Evolutionary conservation across 2,888 invertebrate genomes (phyloP).

Genomic region (Nephrocerus scutellatus): DNA sequence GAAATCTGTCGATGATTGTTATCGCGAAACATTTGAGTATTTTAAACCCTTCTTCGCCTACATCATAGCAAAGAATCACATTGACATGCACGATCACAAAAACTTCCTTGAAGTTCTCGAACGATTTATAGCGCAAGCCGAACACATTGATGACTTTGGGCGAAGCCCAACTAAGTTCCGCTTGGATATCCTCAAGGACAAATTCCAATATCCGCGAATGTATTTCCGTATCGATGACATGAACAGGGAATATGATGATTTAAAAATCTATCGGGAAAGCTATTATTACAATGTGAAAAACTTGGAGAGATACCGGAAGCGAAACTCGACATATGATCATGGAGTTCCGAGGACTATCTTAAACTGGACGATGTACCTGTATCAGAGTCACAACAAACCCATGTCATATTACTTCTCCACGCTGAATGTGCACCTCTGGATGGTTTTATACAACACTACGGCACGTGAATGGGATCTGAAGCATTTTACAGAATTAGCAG

Average conservation of each 20-base stretch:
- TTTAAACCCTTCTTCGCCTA: conserved; percentile 43
- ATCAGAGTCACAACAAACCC: conserved; percentile 40
- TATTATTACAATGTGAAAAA: conserved; percentile 40
- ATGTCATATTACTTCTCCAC: conserved; percentile 43
- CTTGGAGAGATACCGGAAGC: conserved; percentile 31
- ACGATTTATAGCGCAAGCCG: conserved; percentile 28
- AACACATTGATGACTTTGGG: conserved; percentile 23
- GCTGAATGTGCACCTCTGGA: conserved; percentile 40
- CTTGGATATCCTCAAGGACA: conserved; percentile 29
- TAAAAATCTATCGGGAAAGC: conserved; percentile 36
- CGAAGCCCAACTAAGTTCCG: conserved; percentile 28
- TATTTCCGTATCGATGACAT: conserved; percentile 34
- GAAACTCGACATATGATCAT: conserved; percentile 34
- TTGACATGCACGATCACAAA: conserved; percentile 29
- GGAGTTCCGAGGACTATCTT: conserved; percentile 37
- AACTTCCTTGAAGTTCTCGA: conserved; percentile 32
- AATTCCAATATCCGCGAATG: conserved; percentile 30
- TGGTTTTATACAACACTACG: conserved; percentile 39
- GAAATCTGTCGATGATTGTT: conserved; percentile 39
- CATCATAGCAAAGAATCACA: conserved; percentile 34
- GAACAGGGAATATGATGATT: conserved; percentile 31
- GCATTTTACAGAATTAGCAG: conserved; percentile 32
- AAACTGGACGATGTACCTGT: conserved; percentile 40
- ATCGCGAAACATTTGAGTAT: conserved; percentile 39
- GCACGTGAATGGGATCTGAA: conserved; percentile 33